A percentile compares a stretch with the other conserved stretches of the same genome.
phyloP scores from a whole-genome alignment of 2,888 invertebrate genomes.

The Tanypteryx hageni region DNA sequence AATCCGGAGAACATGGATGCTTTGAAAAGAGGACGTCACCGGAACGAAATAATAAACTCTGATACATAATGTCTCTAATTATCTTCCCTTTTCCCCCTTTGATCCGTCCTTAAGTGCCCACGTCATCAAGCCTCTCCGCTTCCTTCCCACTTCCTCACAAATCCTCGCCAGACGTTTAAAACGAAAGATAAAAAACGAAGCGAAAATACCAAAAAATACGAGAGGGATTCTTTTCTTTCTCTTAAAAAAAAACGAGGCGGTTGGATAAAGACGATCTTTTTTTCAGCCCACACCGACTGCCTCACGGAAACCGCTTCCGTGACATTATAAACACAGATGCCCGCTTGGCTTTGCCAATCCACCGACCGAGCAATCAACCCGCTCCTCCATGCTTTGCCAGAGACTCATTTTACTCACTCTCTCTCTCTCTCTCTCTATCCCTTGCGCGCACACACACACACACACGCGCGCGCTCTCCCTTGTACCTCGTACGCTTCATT shows the following conservation, averaged over 20 bases:
- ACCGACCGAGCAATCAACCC: neutral
- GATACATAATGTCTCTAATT: conserved; percentile 36
- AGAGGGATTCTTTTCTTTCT: neutral
- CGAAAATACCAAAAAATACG: neutral
- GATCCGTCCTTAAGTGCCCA: neutral
- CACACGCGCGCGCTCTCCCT: neutral
- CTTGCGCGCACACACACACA: neutral
- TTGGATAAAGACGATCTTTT: neutral
- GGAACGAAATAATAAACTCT: conserved; percentile 41
- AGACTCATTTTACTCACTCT: neutral
- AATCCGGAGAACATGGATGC: neutral
- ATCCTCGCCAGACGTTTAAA: neutral
- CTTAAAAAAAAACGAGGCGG: neutral
- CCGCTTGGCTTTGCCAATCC: neutral
- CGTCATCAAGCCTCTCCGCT: neutral
- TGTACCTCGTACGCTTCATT: conserved; percentile 21
- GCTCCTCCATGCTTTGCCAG: neutral
- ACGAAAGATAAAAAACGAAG: neutral
- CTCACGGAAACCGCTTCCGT: neutral
- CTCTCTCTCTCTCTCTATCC: neutral
- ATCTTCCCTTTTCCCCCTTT: neutral
- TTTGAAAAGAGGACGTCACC: neutral
- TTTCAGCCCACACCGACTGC: neutral
- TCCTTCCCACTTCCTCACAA: neutral
- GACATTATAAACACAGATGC: conserved; percentile 32